phyloP scores from a whole-genome alignment of 1,140 invertebrate genomes.

The Zaprionus inermis region DNA sequence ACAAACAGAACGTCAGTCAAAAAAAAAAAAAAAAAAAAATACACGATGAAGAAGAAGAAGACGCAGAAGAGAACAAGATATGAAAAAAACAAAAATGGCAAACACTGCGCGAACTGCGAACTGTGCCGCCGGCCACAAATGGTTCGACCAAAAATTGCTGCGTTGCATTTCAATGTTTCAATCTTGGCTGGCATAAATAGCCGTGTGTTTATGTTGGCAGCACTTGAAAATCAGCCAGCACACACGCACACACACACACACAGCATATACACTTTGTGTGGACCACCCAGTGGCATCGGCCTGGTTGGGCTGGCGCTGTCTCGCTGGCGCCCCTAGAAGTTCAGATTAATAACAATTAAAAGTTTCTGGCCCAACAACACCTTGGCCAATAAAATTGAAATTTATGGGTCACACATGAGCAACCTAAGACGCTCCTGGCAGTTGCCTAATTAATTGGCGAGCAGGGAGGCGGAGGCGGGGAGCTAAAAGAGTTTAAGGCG shows the following conservation, averaged over 20 bases:
- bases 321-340: constrained; percentile 29
- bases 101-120: constrained; percentile 22
- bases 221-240: constrained; percentile 67
- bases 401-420: constrained; percentile 78
- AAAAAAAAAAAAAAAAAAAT: neutral
- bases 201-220: constrained; percentile 77
- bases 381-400: constrained; percentile 80
- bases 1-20: constrained; percentile 80
- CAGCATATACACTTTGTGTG: constrained; percentile 30
- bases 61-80: neutral
- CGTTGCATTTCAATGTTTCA: constrained; percentile 67
- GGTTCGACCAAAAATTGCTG: constrained; percentile 43
- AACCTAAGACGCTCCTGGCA: constrained; percentile 37
- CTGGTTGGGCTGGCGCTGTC: neutral
- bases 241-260: constrained; percentile 37
- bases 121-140: constrained; percentile 15
- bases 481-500: constrained; percentile 40
- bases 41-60: no score
- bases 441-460: constrained; percentile 68
- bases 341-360: constrained; percentile 81
- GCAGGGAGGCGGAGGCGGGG: constrained; percentile 16
- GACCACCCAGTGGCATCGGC: constrained; percentile 60
- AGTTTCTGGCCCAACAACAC: constrained; percentile 57
- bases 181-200: constrained; percentile 68
- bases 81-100: constrained; percentile 8